phyloP scores from a whole-genome alignment of 2,113 vertebrate species.

The Leucosticte australis region DNA sequence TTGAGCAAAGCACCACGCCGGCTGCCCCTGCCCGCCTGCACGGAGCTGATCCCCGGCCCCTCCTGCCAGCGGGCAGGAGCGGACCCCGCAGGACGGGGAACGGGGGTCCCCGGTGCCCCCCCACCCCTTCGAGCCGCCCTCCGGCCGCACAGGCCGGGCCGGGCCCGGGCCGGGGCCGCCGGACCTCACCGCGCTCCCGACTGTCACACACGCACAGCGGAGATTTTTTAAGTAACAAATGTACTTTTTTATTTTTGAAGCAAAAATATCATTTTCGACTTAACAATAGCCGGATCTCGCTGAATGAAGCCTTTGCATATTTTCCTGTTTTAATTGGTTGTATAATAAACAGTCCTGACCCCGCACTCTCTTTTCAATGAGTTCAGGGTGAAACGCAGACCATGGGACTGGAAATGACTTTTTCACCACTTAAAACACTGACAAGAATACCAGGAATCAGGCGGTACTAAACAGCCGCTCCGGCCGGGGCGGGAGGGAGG shows the following conservation, averaged over 20 bases:
- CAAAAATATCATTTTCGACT: constrained; percentile 78
- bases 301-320: constrained; percentile 90
- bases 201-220: neutral
- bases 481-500: constrained; percentile 53
- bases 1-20: neutral
- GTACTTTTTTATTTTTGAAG: constrained; percentile 74
- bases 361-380: constrained; percentile 81
- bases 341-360: constrained; percentile 89
- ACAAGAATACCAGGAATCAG: constrained; percentile 77
- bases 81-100: too few species aligned
- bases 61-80: neutral
- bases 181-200: neutral
- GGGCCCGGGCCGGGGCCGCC: neutral
- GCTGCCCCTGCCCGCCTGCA: neutral
- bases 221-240: constrained; percentile 63
- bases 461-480: constrained; percentile 69
- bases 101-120: too few species aligned
- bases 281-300: constrained; percentile 91
- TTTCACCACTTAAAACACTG: constrained; percentile 78
- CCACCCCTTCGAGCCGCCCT: neutral
- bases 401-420: constrained; percentile 79
- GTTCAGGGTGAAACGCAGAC: constrained; percentile 75
- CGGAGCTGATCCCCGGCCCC: neutral
- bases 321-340: constrained; percentile 92
- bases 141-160: neutral